A percentile compares a stretch with the other conserved stretches of the same genome.
These are phyloP conservation scores for Diachrysia chrysitis DNA, from an alignment of 2,888 invertebrate genomes.

Conservation along the genomic window DNA sequence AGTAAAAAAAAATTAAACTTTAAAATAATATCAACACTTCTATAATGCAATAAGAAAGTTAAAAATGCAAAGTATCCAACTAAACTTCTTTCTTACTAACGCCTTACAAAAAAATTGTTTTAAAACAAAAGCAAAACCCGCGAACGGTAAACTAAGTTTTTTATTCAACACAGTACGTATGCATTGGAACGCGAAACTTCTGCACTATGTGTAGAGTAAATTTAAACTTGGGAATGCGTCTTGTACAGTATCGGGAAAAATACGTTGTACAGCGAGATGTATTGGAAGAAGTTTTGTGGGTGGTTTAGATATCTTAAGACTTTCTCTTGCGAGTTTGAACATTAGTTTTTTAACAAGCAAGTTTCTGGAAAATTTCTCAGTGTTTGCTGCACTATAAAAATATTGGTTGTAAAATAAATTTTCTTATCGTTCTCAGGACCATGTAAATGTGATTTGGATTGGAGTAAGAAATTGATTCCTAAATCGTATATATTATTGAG, in stretches of 20 bases:
- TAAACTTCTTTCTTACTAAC: slow-evolving; percentile 49
- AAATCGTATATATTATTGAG: neutral
- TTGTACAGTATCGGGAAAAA: slow-evolving; percentile 48
- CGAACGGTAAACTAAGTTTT: slow-evolving; percentile 50
- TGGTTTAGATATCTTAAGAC: slow-evolving; percentile 31
- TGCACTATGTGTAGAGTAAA: slow-evolving; percentile 57
- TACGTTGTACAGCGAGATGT: slow-evolving; percentile 40
- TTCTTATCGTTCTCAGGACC: neutral
- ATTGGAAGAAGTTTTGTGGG: slow-evolving; percentile 45
- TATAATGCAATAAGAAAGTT: slow-evolving; percentile 12
- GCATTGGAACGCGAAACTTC: slow-evolving; percentile 50
- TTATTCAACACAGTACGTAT: slow-evolving; percentile 50
- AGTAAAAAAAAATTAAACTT: neutral
- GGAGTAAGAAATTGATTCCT: neutral
- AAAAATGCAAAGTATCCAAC: slow-evolving; percentile 36
- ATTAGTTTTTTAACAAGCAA: slow-evolving; percentile 8
- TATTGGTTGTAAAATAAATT: neutral
- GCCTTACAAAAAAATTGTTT: slow-evolving; percentile 58
- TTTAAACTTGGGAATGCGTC: slow-evolving; percentile 58
- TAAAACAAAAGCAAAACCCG: slow-evolving; percentile 44
- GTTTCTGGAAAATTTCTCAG: neutral
- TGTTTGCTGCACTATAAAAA: neutral
- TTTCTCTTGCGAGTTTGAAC: slow-evolving; percentile 15
- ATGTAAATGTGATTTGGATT: neutral
- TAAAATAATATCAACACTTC: neutral